Evolutionary conservation across 2,113 vertebrate genomes (phyloP).

Genomic region (Campylomormyrus tamandua): DNA sequence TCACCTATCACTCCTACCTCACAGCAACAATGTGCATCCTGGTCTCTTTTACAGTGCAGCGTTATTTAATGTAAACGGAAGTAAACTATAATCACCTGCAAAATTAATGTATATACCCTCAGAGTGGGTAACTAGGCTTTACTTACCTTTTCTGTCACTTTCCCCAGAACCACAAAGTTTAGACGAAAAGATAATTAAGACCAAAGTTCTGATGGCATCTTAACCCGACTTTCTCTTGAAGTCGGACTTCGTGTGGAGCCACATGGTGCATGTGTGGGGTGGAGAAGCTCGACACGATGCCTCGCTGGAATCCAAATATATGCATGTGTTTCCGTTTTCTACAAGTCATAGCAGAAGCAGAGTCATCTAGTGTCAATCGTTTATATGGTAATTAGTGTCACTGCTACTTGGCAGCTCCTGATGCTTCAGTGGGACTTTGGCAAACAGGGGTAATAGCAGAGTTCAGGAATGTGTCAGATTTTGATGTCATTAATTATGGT

Average conservation of each 20-base stretch:
- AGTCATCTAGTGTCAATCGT: background rate
- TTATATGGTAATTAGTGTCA: constrained; percentile 9
- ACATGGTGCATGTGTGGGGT: background rate
- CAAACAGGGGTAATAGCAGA: background rate
- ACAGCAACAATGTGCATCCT: constrained; percentile 34
- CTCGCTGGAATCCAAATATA: background rate
- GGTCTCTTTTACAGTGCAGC: constrained; percentile 45
- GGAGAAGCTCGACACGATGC: background rate
- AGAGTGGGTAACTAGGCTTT: constrained; percentile 43
- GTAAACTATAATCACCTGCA: no score
- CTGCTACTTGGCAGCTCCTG: background rate
- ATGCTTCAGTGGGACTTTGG: background rate
- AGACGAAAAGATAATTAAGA: constrained; percentile 52
- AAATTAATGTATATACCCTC: constrained; percentile 12
- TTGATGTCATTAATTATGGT: background rate
- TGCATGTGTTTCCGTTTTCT: background rate
- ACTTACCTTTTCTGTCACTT: constrained; percentile 53
- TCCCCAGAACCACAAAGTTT: constrained; percentile 41
- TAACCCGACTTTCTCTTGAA: constrained; percentile 38
- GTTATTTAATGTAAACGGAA: constrained; percentile 49
- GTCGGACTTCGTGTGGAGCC: constrained; percentile 30
- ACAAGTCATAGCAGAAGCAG: background rate
- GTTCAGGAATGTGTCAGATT: background rate
- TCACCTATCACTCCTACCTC: background rate
- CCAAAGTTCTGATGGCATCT: constrained; percentile 43